Base-by-base conservation (phyloP, 2,113 vertebrate species). In the Notiomystis cincta region DNA sequence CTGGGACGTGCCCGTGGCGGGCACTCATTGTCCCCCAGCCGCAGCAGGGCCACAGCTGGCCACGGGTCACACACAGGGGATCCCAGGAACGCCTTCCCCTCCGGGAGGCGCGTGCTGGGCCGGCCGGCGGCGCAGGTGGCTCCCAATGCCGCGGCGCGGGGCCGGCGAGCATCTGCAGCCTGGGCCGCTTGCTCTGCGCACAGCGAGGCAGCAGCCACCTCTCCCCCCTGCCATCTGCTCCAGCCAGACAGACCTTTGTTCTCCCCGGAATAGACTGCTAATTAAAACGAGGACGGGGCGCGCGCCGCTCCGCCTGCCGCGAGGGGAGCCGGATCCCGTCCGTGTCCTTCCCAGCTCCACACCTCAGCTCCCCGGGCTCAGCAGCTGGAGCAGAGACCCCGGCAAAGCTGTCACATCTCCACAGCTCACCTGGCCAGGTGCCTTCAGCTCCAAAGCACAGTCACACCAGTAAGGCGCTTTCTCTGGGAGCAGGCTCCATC, bases 171-270 rank as follows among this genome's bases (percentile, higher is more conserved):
- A 98, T 98, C 97, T 98, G 97, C 84, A 93, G 97, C 83, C 73
- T 33, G 45, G 0, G 67, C 72, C 17, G 48, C 35, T 9, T 60
- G 87, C 85, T 79, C 80, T 71, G 79, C 95, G 89, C 88, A 84
- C 75, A 97, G 95, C 25, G 88, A 87, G 58, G 69, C 53, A 77
- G 89, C 75, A 88, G 87, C 64, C 88, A 40, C 90, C 62, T 79
- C 92, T 91, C 54, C 79, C 58, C 65, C 57, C 84, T 6, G 28
- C 98, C 98, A 98, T 98, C 98, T 98, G 98, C 97, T 98, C 37
- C 70, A 54, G 76, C 1, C 11, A 81, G 90, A 30, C 82, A 85
- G 95, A 97, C 44, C 96, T 98, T 96, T 97, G 92, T 96, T 94
- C 96, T 95, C 92, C 2, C 13, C 42, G n/a, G 94, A 94, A 95